Evolutionary conservation across 53 echinoderm and acorn worm species (phyloP).

Genomic region (Hippasteria phrygiana): DNA sequence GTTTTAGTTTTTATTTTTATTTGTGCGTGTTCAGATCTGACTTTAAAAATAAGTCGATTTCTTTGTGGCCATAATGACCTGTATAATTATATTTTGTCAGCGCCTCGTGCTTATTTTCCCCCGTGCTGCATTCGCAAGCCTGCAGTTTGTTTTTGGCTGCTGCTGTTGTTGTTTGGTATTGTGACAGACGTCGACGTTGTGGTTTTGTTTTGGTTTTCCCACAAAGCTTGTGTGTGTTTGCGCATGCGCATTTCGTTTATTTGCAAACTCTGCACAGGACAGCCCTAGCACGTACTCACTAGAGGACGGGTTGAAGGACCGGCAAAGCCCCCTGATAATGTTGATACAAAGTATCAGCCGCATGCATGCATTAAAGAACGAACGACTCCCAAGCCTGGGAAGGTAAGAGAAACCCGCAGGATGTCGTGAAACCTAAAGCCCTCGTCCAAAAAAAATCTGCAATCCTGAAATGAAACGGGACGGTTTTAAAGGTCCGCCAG

Average conservation of each 20-base stretch:
- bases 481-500: neutral
- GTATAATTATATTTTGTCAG: no score
- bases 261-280: neutral
- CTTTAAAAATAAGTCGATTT: no score
- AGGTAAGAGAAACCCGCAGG: neutral
- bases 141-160: no score
- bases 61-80: no score
- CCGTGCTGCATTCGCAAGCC: no score
- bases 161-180: no score
- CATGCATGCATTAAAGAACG: neutral
- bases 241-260: neutral
- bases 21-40: no score
- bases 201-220: neutral
- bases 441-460: slow-evolving; percentile 1
- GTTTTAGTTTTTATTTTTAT: no score
- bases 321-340: neutral
- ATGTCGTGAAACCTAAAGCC: neutral
- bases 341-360: neutral
- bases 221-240: neutral
- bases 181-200: no score
- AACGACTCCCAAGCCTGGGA: neutral
- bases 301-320: slow-evolving; percentile 12
- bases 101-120: no score
- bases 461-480: slow-evolving; percentile 14
- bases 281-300: neutral